A percentile compares a stretch with the other conserved stretches of the same genome.
These are phyloP conservation scores for Mormoops blainvillei DNA, from an alignment of 2,113 vertebrate species.

Conservation along the genomic window DNA sequence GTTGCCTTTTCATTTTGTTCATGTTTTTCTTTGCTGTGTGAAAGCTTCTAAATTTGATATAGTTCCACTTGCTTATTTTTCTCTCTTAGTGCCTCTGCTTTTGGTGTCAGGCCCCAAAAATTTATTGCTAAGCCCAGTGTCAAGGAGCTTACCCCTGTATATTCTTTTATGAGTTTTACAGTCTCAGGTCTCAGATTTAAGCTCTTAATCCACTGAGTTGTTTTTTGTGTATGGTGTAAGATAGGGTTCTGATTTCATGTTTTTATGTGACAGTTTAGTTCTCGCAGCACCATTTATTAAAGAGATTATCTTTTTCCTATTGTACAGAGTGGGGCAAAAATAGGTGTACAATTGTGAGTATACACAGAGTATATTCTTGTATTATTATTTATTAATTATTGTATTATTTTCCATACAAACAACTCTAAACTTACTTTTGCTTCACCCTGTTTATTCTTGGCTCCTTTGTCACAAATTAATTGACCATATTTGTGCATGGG, in stretches of 20 bases:
- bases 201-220: not conserved
- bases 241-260: not conserved
- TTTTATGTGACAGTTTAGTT: not conserved
- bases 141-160: not conserved
- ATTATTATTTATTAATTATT: not conserved
- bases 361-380: not conserved
- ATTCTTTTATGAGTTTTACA: not conserved
- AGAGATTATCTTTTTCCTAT: not conserved
- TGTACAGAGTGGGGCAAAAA: not conserved
- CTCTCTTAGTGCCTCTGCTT: not conserved
- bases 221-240: not conserved
- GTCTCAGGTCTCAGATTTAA: not conserved
- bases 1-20: not conserved
- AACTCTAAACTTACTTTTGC: not conserved
- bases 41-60: not conserved
- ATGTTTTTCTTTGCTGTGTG: not conserved
- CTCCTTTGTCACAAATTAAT: not conserved
- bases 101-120: not conserved
- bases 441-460: not conserved
- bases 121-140: not conserved
- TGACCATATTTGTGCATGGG: not conserved
- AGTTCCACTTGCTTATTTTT: not conserved
- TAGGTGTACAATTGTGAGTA: not conserved
- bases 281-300: not conserved
- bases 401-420: not conserved